A percentile compares a stretch with the other conserved stretches of the same genome.
These are phyloP conservation scores for Xenentodon cancila DNA, from an alignment of 2,797 vertebrate species.

Conservation along the genomic window DNA sequence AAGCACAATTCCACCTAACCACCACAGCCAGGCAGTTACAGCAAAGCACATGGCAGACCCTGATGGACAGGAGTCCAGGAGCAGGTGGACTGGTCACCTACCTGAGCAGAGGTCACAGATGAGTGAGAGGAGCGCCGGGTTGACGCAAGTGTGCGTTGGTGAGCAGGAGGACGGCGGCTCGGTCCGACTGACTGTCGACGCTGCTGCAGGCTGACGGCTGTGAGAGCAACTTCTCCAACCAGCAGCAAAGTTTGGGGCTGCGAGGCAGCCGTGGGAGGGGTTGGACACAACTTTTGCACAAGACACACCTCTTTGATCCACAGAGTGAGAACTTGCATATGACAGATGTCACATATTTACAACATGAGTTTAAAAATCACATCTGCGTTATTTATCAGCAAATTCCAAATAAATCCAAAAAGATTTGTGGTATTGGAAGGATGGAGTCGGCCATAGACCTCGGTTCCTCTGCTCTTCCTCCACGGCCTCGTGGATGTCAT, in stretches of 20 bases:
- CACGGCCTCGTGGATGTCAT: constrained; percentile 49
- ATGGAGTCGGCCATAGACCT: constrained; percentile 27
- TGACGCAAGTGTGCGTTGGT: not conserved
- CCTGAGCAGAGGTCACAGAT: constrained; percentile 54
- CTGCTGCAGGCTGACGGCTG: constrained; percentile 39
- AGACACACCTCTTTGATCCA: constrained; percentile 79
- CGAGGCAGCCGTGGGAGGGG: constrained; percentile 74
- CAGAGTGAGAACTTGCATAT: constrained; percentile 45
- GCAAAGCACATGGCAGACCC: not conserved
- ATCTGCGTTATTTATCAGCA: constrained; percentile 9
- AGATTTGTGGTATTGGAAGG: not conserved
- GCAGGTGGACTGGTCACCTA: constrained; percentile 47
- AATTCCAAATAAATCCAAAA: constrained; percentile 1
- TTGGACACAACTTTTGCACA: constrained; percentile 66
- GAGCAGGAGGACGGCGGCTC: constrained; percentile 26
- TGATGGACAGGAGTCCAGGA: constrained; percentile 9
- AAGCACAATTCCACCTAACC: not conserved
- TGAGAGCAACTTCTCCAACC: constrained; percentile 63
- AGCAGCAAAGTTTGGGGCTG: constrained; percentile 70
- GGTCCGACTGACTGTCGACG: constrained; percentile 17
- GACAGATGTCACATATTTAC: constrained; percentile 17
- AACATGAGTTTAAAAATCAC: constrained; percentile 1
- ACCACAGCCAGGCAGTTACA: not conserved
- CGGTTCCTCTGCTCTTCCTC: constrained; percentile 47
- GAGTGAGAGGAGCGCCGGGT: constrained; percentile 1